phyloP scores from a whole-genome alignment of 2,113 vertebrate species.

The Poicephalus meyeri region DNA sequence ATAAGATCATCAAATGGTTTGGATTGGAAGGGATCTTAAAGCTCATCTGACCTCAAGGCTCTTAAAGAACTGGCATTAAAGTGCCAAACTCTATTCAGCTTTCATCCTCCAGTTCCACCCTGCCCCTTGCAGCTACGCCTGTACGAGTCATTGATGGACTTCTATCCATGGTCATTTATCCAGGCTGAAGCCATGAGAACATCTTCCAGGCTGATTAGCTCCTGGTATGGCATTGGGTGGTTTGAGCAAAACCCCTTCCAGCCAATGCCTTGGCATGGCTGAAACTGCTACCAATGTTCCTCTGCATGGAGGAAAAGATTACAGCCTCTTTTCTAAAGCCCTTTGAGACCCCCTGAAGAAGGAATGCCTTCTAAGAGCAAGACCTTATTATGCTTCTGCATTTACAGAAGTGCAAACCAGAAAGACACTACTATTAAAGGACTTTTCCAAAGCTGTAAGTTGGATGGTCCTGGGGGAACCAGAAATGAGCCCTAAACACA shows the following conservation, averaged over 20 bases:
- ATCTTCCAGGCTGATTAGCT: neutral
- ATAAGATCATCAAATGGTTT: neutral
- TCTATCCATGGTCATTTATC: too few relatives aligned
- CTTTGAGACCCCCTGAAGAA: neutral
- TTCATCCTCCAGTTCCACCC: neutral
- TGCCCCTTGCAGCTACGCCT: neutral
- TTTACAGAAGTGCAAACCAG: neutral
- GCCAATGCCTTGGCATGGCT: neutral
- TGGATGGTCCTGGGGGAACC: neutral
- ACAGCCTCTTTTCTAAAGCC: neutral
- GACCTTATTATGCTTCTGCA: neutral
- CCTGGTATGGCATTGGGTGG: neutral
- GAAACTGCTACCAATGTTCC: neutral
- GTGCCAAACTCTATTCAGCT: neutral
- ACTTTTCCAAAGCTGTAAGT: neutral
- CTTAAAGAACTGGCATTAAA: neutral
- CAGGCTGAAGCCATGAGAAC: neutral
- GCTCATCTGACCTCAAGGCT: neutral
- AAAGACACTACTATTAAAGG: neutral
- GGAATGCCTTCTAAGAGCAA: neutral
- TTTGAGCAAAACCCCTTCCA: neutral
- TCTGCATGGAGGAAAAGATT: neutral
- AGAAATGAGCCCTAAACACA: neutral
- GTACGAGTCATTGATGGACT: fast-evolving
- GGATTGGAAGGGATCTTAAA: neutral